Evolutionary conservation across 2,113 vertebrate genomes (phyloP), one percentile per base, ranked within the genome.

Genomic region (Oncorhynchus masou): DNA sequence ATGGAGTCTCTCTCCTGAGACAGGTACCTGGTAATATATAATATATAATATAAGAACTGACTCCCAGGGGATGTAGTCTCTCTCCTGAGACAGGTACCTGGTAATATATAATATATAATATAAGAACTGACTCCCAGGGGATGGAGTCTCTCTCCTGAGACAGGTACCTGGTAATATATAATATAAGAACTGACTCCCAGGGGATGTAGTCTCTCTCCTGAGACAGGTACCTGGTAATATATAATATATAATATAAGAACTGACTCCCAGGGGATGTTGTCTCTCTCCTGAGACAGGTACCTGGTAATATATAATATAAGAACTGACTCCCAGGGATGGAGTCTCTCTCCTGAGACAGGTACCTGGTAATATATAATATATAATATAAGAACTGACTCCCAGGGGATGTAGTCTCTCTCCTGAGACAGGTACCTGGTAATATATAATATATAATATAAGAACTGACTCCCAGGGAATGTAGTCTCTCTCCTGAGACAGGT

Each of bases 211-310:
- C 27, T 27, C 27, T 27, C 27, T 3, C 27, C 27, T 27, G 27
- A 27, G 3, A 27, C 27, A 27, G 27, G 27, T 27, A 27, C 27
- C 27, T 0, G 96, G 49, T 51, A 51, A 51, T 4, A 16, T 51
- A 51, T 6, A 1, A 39, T 39, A n/a, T n/a, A n/a, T n/a, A n/a
- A n/a, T n/a, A n/a, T n/a, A n/a, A n/a, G n/a, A n/a, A n/a, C n/a
- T n/a, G n/a, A n/a, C n/a, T n/a, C n/a, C n/a, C n/a, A n/a, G 29
- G 97, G 97, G 79, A 99, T 92, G 89, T 96, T 98, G 1, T 86
- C 92, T 0, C 0, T 88, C 85, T 99, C 97, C 0, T 0, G 0
- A 0, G 0, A 4, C 86, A 99, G 89, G 88, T 96, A 99, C 74
- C 88, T 0, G 97, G 12, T 51, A 51, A 51, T 51, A 51, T 51